phyloP scores from a whole-genome alignment of 2,888 invertebrate species.

The Chironomus tentans region DNA sequence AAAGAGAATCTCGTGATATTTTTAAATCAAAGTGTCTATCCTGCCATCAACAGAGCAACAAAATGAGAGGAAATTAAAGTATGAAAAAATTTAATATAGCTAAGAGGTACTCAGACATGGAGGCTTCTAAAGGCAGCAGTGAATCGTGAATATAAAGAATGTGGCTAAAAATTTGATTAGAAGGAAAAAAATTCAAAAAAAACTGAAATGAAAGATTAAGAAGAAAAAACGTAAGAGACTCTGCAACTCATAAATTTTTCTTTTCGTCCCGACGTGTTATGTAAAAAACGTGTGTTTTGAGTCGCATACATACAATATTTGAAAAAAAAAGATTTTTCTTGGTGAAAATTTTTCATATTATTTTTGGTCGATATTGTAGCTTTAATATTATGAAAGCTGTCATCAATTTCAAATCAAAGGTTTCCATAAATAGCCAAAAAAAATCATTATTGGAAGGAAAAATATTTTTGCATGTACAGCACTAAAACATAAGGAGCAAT shows the following conservation, averaged over 20 bases:
- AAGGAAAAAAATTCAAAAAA: neutral
- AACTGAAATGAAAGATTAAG: neutral
- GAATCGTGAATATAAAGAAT: no score
- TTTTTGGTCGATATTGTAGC: no score
- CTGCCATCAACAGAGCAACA: neutral
- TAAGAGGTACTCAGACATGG: no score
- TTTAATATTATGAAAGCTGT: no score
- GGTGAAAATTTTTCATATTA: neutral
- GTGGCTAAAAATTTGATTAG: no score
- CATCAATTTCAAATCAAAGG: no score
- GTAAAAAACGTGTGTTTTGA: conserved; percentile 13
- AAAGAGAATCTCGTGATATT: neutral
- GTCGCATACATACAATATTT: neutral
- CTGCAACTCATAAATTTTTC: conserved; percentile 11
- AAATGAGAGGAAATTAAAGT: neutral
- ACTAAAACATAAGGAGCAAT: no score
- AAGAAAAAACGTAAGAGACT: no score
- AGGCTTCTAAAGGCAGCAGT: no score
- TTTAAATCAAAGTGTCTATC: neutral
- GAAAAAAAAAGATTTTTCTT: neutral
- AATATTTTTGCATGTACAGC: no score
- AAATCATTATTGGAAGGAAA: no score
- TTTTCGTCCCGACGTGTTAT: conserved; percentile 18
- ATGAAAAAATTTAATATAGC: neutral
- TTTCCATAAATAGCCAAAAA: no score